Evolutionary conservation across 2,888 invertebrate genomes (phyloP).

Genomic region (Tuta absoluta): DNA sequence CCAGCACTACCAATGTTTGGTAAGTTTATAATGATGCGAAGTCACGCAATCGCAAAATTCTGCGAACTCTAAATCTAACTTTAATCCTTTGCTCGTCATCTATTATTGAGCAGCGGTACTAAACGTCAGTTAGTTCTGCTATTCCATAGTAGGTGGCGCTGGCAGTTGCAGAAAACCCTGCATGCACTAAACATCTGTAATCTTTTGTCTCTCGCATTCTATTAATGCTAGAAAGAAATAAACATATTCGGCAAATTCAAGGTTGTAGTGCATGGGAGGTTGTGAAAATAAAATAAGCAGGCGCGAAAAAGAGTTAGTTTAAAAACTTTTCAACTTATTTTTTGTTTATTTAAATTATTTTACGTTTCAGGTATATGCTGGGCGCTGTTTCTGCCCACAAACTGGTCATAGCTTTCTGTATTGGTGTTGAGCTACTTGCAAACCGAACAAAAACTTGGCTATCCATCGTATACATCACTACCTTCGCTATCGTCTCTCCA

Average conservation of each 20-base stretch:
- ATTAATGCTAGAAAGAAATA: not conserved
- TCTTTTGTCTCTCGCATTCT: not conserved
- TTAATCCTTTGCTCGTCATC: slow-evolving; percentile 38
- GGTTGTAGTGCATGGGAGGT: not conserved
- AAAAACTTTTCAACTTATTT: not conserved
- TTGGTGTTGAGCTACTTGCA: slow-evolving; percentile 90
- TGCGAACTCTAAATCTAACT: not conserved
- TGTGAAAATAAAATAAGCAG: not conserved
- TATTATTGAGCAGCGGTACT: slow-evolving; percentile 40
- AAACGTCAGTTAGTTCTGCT: slow-evolving; percentile 21
- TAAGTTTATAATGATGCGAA: slow-evolving; percentile 41
- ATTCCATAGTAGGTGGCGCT: slow-evolving; percentile 46
- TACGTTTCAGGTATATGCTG: slow-evolving; percentile 86
- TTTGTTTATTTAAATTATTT: slow-evolving; percentile 12
- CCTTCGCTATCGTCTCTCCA: slow-evolving; percentile 90
- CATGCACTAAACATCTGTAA: not conserved
- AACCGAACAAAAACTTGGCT: slow-evolving; percentile 84
- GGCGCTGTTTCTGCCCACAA: slow-evolving; percentile 93
- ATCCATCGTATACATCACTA: slow-evolving; percentile 85
- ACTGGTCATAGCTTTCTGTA: slow-evolving; percentile 92
- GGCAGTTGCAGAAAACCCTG: not conserved
- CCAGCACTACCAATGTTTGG: slow-evolving; percentile 74
- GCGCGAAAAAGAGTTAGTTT: not conserved
- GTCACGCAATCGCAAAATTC: slow-evolving; percentile 11
- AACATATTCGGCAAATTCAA: not conserved